Base-by-base conservation (phyloP, 2,113 vertebrate genomes). In the Hypanus sabinus region DNA sequence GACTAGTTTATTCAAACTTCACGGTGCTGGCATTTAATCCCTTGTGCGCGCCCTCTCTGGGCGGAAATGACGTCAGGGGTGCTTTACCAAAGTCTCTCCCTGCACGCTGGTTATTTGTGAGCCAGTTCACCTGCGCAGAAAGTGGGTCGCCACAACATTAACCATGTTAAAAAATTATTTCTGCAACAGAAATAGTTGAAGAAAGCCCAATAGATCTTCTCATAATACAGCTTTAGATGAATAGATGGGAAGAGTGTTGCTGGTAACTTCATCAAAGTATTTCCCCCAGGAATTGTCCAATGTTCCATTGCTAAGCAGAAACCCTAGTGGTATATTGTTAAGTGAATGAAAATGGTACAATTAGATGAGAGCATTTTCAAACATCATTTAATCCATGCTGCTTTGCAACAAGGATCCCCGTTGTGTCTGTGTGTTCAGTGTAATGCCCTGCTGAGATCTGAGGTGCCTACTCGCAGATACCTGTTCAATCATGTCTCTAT, bases 331-430 rank as follows among this genome's bases (percentile, higher is more conserved):
- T 95, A 95, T 94, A 95, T 95, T 96, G 95, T 96, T 97, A 97
- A 97, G 96, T 96, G 96, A 96, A 97, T 96, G 96, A 97, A 97
- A 96, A 96, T 77, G 95, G 94, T 95, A 95, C 96, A 96, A 97
- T 97, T 97, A 97, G 96, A 97, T 97, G 96, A 96, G 96, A 97
- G 95, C 94, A 96, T 97, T 97, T 97, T 95, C 95, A 96, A 97
- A 94, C 96, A 97, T 96, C 94, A 94, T 97, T 97, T 97, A 95
- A 95, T 95, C 95, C 96, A 94, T 94, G n/a, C 96, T 95, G 96
- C 94, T 95, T 95, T 75, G 95, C 95, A 94, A 94, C 96, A 96
- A 96, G 93, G 94, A 95, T 94, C 95, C 96, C 97, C 95, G 57
- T 95, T 70, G 96, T 95, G 96, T 94, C 80, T 95, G 96, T 97